These are phyloP conservation scores for Epicampocera succincta DNA, from an alignment of 2,888 invertebrate species.

Conservation along the genomic window DNA sequence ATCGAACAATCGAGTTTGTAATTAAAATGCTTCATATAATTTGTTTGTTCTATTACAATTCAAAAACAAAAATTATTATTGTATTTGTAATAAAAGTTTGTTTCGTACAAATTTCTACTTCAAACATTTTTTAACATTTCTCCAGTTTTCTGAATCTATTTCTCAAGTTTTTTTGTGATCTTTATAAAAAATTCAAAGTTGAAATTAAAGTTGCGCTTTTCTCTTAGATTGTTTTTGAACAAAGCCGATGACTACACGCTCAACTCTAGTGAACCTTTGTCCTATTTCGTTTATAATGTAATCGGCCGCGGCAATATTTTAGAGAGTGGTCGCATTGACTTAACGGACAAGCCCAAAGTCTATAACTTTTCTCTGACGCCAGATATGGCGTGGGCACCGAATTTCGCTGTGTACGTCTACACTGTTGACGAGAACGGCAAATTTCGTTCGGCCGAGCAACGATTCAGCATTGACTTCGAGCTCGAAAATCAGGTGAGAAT, in stretches of 20 bases:
- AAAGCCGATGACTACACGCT: slow-evolving; percentile 85
- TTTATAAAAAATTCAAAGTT: background rate
- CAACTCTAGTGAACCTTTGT: slow-evolving; percentile 88
- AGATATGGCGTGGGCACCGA: slow-evolving; percentile 90
- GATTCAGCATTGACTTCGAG: slow-evolving; percentile 89
- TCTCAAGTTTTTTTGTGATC: background rate
- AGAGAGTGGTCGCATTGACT: slow-evolving; percentile 86
- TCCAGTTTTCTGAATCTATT: too few relatives aligned
- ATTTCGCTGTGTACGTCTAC: slow-evolving; percentile 90
- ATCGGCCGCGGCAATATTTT: slow-evolving; percentile 93
- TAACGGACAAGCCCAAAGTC: slow-evolving; percentile 81
- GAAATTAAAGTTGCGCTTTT: background rate
- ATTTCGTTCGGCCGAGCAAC: slow-evolving; percentile 91
- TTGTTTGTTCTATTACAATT: too few relatives aligned
- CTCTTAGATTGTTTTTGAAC: slow-evolving; percentile 81
- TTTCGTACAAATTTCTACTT: too few relatives aligned
- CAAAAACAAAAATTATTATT: too few relatives aligned
- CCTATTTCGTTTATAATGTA: slow-evolving; percentile 88
- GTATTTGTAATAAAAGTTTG: too few relatives aligned
- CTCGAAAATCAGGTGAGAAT: slow-evolving; percentile 80
- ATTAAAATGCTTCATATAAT: too few relatives aligned
- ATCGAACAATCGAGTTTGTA: too few relatives aligned
- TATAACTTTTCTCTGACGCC: slow-evolving; percentile 87
- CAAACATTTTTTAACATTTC: too few relatives aligned
- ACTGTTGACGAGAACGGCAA: slow-evolving; percentile 89